phyloP scores from a whole-genome alignment of 2,797 vertebrate genomes.

The Sus cebifrons region DNA sequence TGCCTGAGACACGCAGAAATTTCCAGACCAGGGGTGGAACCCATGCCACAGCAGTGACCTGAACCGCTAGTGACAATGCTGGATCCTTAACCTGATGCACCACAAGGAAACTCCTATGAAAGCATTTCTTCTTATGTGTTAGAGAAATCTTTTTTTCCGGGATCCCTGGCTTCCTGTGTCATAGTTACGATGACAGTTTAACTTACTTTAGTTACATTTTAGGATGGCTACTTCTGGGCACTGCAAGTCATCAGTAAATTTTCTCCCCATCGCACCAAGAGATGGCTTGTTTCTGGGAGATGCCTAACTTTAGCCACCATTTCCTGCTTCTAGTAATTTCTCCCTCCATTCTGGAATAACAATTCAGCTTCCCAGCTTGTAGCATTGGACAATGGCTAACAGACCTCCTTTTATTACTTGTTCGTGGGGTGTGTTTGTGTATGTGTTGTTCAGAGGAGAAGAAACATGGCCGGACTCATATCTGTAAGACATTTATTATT shows the following conservation, averaged over 20 bases:
- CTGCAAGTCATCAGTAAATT: neutral
- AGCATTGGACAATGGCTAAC: conserved; percentile 3
- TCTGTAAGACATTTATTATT: conserved; percentile 47
- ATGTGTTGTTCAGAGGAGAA: conserved; percentile 15
- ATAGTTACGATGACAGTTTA: neutral
- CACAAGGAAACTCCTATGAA: neutral
- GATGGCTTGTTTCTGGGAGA: neutral
- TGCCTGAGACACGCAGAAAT: no score
- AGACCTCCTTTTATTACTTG: conserved; percentile 23
- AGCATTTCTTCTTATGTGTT: neutral
- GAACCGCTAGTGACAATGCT: no score
- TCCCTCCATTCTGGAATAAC: conserved; percentile 33
- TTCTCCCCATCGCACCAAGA: neutral
- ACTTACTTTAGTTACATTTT: neutral
- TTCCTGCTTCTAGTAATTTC: conserved; percentile 35
- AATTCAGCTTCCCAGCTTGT: neutral
- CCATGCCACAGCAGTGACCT: no score
- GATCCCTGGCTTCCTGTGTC: neutral
- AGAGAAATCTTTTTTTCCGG: neutral
- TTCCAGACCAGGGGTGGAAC: no score
- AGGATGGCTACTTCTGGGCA: neutral
- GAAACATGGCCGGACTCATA: neutral
- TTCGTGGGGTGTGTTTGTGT: neutral
- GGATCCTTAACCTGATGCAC: no score
- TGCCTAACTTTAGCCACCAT: conserved; percentile 9